Percentiles rank a stretch among this genome's conserved stretches.
Evolutionary conservation across 2,113 vertebrate species (phyloP).

Genomic region (Syngnathus typhle): DNA sequence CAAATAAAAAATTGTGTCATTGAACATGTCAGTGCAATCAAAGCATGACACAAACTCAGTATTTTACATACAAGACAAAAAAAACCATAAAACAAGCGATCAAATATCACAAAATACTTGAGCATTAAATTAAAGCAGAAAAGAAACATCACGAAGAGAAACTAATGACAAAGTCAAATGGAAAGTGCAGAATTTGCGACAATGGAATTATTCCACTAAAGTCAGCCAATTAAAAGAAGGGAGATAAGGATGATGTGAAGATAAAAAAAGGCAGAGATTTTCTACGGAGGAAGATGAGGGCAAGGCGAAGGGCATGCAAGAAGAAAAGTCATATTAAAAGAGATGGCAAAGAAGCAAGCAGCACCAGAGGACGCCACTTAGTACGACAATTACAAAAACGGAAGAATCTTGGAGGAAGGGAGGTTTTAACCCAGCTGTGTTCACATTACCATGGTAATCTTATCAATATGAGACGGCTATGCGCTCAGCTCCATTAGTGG

Average conservation of each 20-base stretch:
- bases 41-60: no score
- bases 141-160: not conserved
- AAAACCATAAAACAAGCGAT: no score
- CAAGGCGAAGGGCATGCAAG: slow-evolving; percentile 18
- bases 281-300: slow-evolving; percentile 20
- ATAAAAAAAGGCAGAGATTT: slow-evolving; percentile 30
- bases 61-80: no score
- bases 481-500: slow-evolving; percentile 55
- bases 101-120: not conserved
- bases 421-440: slow-evolving; percentile 46
- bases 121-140: not conserved
- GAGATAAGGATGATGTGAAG: slow-evolving; percentile 30
- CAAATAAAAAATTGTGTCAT: no score
- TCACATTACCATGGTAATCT: slow-evolving; percentile 63
- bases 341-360: slow-evolving; percentile 9
- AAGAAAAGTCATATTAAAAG: slow-evolving; percentile 30
- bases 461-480: slow-evolving; percentile 44
- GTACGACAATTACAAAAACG: slow-evolving; percentile 22
- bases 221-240: not conserved
- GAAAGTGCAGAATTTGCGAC: slow-evolving; percentile 1
- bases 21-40: no score
- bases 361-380: slow-evolving; percentile 20
- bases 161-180: not conserved
- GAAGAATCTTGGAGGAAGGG: slow-evolving; percentile 34
- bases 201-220: slow-evolving; percentile 6